A percentile compares a stretch with the other conserved stretches of the same genome.
phyloP scores from a whole-genome alignment of 2,797 vertebrate species.

The Cetoscarus ocellatus region DNA sequence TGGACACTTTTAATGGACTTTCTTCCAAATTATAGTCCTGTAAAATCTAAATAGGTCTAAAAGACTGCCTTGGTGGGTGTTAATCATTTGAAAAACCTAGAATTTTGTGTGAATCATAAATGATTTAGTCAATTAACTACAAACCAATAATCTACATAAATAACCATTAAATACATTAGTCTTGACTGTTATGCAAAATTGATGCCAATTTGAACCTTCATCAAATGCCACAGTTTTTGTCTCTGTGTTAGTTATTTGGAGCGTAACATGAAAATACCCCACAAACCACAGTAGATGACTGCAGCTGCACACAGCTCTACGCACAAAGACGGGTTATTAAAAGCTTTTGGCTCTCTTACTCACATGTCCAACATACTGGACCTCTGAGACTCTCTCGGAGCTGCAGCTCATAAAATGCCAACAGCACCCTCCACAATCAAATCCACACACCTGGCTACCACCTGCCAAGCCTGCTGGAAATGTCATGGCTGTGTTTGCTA shows the following conservation, averaged over 20 bases:
- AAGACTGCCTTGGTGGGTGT: too few species aligned
- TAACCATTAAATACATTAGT: neutral
- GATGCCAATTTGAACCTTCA: constrained; percentile 10
- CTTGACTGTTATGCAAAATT: neutral
- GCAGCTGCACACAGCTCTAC: constrained; percentile 10
- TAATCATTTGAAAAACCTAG: too few species aligned
- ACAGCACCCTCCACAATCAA: constrained; percentile 48
- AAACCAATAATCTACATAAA: neutral
- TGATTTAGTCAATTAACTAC: too few species aligned
- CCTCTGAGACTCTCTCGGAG: constrained; percentile 15
- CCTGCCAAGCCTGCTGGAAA: constrained; percentile 71
- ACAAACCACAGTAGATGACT: neutral
- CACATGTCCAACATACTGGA: constrained; percentile 26
- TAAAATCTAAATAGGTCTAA: too few species aligned
- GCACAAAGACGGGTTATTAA: constrained; percentile 1
- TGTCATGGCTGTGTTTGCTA: constrained; percentile 61
- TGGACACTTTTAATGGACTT: too few species aligned
- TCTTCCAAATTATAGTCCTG: too few species aligned
- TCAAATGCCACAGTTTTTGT: constrained; percentile 4
- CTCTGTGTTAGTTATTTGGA: neutral
- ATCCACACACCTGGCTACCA: constrained; percentile 67
- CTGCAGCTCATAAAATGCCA: constrained; percentile 15
- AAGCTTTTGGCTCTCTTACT: constrained; percentile 22
- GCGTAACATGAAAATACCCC: constrained; percentile 14
- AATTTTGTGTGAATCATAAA: too few species aligned